phyloP scores from a whole-genome alignment of 1,140 invertebrate species.

The Orchesella cincta region DNA sequence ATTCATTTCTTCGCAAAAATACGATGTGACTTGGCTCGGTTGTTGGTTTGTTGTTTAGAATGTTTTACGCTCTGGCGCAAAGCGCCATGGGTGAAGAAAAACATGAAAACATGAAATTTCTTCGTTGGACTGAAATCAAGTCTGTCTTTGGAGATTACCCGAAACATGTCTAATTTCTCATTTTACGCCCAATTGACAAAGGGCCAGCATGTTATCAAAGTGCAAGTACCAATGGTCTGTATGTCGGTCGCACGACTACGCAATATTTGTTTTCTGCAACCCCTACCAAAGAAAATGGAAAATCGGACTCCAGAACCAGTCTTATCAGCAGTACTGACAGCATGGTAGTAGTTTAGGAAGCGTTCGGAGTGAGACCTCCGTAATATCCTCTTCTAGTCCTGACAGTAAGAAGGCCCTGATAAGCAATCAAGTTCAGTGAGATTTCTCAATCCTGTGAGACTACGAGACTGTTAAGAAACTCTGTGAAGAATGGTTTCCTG shows the following conservation, averaged over 20 bases:
- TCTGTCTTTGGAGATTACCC: background rate
- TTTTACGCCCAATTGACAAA: conserved; percentile 42
- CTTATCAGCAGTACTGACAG: conserved; percentile 22
- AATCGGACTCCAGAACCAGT: conserved; percentile 29
- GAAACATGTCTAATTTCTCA: conserved; percentile 44
- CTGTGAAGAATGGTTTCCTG: conserved; percentile 72
- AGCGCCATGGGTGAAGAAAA: too few relatives aligned
- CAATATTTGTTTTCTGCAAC: background rate
- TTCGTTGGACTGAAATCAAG: too few relatives aligned
- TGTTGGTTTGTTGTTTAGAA: background rate
- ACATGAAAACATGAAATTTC: conserved; percentile 8
- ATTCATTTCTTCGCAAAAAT: background rate
- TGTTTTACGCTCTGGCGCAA: background rate
- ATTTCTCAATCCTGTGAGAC: conserved; percentile 51
- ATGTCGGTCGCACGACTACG: background rate
- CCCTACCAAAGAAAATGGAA: background rate
- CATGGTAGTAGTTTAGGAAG: background rate
- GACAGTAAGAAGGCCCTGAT: conserved; percentile 18
- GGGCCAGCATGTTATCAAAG: conserved; percentile 24
- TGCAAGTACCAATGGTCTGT: conserved; percentile 3
- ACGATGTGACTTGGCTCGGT: background rate
- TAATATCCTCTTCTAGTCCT: conserved; percentile 28
- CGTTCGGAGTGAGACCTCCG: background rate
- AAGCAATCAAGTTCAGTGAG: conserved; percentile 53
- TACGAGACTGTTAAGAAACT: conserved; percentile 58